A percentile compares a stretch with the other conserved stretches of the same genome.
Conservation (phyloP, 2,888 invertebrate species). For the Scaptomyza reducta region DNA sequence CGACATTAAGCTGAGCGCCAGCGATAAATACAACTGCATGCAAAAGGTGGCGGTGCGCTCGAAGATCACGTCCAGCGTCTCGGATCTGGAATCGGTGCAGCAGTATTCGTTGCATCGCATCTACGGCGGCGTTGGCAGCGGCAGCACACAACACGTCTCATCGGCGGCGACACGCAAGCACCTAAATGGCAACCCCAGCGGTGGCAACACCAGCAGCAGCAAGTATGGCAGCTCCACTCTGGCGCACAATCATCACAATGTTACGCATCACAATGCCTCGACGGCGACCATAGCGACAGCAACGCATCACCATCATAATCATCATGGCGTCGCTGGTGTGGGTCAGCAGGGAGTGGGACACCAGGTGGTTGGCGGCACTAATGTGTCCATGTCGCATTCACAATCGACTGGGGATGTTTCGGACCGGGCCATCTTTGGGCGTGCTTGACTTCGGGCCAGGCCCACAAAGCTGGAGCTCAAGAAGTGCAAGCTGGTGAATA, state of each 20-base stretch:
- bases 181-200: constrained; percentile 62
- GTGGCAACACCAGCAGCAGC: constrained; percentile 59
- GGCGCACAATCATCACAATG: constrained; percentile 78
- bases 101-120: constrained; percentile 84
- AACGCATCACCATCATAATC: constrained; percentile 77
- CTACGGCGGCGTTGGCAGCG: constrained; percentile 80
- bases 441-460: constrained; percentile 86
- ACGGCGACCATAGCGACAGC: constrained; percentile 71
- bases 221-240: constrained; percentile 81
- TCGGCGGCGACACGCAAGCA: constrained; percentile 82
- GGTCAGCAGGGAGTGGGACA: constrained; percentile 17
- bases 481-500: constrained; percentile 84
- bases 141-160: constrained; percentile 73
- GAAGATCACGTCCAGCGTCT: constrained; percentile 84
- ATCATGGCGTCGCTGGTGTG: constrained; percentile 33
- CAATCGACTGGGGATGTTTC: constrained; percentile 88
- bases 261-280: constrained; percentile 78
- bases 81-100: constrained; percentile 83
- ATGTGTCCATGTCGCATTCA: constrained; percentile 86
- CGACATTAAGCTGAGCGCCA: constrained; percentile 83
- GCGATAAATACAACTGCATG: constrained; percentile 83
- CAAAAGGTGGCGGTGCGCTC: constrained; percentile 83
- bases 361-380: constrained; percentile 43
- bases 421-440: constrained; percentile 86
- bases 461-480: constrained; percentile 84